These are phyloP conservation scores for Asobara japonica DNA, from an alignment of 1,140 invertebrate species.

Conservation along the genomic window DNA sequence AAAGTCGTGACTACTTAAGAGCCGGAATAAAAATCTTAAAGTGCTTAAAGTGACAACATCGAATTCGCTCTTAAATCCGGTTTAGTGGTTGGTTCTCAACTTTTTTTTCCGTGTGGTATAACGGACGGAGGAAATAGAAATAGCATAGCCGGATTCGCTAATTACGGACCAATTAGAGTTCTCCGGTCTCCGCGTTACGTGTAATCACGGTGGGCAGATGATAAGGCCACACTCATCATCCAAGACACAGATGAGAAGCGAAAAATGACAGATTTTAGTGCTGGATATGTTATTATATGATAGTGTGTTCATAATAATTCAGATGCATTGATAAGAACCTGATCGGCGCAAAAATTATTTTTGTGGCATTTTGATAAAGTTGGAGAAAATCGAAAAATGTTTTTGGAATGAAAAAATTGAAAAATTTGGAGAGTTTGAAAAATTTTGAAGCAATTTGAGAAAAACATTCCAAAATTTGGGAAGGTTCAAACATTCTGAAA, in stretches of 20 bases:
- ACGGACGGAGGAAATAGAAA: constrained; percentile 28
- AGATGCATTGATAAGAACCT: background rate
- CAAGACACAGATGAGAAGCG: background rate
- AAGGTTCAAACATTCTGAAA: too few relatives aligned
- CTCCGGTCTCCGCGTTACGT: constrained; percentile 30
- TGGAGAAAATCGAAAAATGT: too few relatives aligned
- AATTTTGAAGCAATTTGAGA: too few relatives aligned
- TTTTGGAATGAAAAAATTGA: too few relatives aligned
- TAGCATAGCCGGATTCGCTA: constrained; percentile 28
- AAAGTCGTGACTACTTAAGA: background rate
- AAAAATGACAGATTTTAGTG: background rate
- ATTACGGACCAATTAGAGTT: constrained; percentile 33
- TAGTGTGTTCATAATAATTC: background rate
- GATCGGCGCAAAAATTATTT: too few relatives aligned
- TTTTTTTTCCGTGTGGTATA: background rate
- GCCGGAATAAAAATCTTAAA: background rate
- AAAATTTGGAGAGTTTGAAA: too few relatives aligned
- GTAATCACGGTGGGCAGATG: constrained; percentile 29
- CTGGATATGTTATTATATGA: background rate
- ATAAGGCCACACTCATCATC: constrained; percentile 8
- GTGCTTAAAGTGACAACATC: background rate
- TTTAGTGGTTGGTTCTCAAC: background rate
- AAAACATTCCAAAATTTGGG: too few relatives aligned
- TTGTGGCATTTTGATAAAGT: too few relatives aligned
- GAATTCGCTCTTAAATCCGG: background rate